Evolutionary conservation across 2,797 vertebrate species (phyloP), one percentile per base, ranked within the genome.

Genomic region (Urocyon cinereoargenteus): DNA sequence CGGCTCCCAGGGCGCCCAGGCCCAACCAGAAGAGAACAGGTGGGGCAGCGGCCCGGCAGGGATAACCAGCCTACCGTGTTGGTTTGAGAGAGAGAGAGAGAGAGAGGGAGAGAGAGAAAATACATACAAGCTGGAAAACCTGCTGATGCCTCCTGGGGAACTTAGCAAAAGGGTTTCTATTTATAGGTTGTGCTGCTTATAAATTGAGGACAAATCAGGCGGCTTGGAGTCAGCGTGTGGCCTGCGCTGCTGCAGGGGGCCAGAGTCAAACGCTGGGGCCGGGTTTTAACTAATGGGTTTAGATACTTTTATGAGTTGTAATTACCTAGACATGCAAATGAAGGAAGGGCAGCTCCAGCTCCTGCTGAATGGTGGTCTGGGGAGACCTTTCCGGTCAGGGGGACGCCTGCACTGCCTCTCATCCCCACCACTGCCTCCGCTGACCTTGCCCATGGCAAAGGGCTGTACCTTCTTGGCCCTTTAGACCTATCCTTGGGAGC

Each of bases 131-230:
- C 93, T 94, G 83, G 90, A 96, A 93, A 97, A 96, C 97, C 95
- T 96, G 84, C 96, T 87, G 96, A 59, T 93, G 72, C 86, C 97
- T 97, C 95, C 97, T 91, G 97, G 92, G 97, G 85, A 79, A 96
- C 86, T 90, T 86, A 92, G 95, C 95, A 97, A 97, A 97, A 95
- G 73, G 75, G 53, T 82, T 97, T 97, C 97, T 98, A 96, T 98
- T 97, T 98, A 97, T 98, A 97, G 97, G 61, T 59, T 36, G 75
- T 34, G 72, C 96, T 87, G 96, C 96, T 97, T 98, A 94, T 95
- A 98, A 98, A 97, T 94, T 94, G 96, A 97, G 97, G 96, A 94
- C 97, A 95, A 97, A 98, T 96, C 97, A 94, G 96, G 97, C 34
- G 4, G 86, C 93, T 5, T 49, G 45, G 89, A 97, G 87, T 82